Percentiles rank a stretch among this genome's conserved stretches.
phyloP scores from a whole-genome alignment of 2,888 invertebrate genomes.

The Neoitamus cyanurus region DNA sequence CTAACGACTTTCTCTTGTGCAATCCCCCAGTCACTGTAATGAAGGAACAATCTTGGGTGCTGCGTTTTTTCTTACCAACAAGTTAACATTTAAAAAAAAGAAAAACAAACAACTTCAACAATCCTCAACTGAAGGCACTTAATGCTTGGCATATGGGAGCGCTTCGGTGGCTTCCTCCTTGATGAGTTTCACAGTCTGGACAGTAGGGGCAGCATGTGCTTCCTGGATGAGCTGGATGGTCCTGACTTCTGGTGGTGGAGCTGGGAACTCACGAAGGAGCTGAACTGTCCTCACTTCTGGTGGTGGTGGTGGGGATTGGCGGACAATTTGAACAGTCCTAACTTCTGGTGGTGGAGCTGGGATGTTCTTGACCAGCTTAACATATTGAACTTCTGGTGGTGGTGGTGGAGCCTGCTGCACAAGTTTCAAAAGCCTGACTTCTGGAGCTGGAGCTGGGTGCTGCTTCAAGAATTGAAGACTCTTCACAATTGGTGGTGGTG shows the following conservation, averaged over 20 bases:
- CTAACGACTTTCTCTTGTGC: neutral
- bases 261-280: conserved; percentile 21
- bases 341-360: conserved; percentile 40
- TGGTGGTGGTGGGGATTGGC: conserved; percentile 30
- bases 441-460: conserved; percentile 18
- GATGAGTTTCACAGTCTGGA: conserved; percentile 10
- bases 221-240: conserved; percentile 32
- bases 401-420: conserved; percentile 42
- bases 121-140: neutral
- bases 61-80: neutral
- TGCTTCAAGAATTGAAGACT: conserved; percentile 13
- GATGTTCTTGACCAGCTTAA: conserved; percentile 13
- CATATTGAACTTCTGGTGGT: conserved; percentile 36
- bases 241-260: conserved; percentile 35
- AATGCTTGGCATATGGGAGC: conserved; percentile 15
- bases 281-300: conserved; percentile 26
- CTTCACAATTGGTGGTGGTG: conserved; percentile 12
- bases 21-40: neutral
- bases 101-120: neutral
- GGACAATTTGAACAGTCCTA: conserved; percentile 19
- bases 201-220: neutral
- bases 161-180: conserved; percentile 17
- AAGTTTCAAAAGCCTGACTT: conserved; percentile 22
- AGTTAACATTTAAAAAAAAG: neutral
- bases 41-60: neutral